phyloP scores from a whole-genome alignment of 2,797 vertebrate genomes.

The Cottoperca gobio region DNA sequence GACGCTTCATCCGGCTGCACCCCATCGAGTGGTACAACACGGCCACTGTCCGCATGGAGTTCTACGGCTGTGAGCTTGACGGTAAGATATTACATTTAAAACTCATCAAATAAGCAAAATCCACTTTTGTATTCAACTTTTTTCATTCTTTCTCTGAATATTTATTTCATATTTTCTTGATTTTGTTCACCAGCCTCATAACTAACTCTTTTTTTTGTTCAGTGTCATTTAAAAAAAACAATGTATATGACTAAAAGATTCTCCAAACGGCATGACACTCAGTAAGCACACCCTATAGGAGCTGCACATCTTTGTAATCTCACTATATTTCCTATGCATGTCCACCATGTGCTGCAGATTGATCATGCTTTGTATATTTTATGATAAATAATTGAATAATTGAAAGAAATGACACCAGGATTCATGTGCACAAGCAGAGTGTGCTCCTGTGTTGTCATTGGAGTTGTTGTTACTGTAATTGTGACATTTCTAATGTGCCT shows the following conservation, averaged over 20 bases:
- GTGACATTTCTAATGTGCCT: not conserved
- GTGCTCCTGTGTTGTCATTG: not conserved
- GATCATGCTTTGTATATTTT: not conserved
- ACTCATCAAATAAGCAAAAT: not conserved
- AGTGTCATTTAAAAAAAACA: too few species aligned
- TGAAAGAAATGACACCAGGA: not conserved
- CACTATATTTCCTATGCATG: not conserved
- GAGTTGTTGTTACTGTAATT: not conserved
- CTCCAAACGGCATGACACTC: not conserved
- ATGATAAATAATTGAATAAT: too few species aligned
- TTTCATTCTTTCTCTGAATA: too few species aligned
- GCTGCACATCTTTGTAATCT: not conserved
- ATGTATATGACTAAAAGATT: not conserved
- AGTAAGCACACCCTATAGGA: not conserved
- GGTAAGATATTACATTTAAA: constrained; percentile 81
- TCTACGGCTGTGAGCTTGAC: constrained; percentile 93
- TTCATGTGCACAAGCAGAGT: not conserved
- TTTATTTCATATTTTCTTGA: not conserved
- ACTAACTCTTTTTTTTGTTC: not conserved
- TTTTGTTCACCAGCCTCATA: not conserved
- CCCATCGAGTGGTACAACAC: constrained; percentile 84
- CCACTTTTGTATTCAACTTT: not conserved
- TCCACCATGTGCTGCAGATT: not conserved
- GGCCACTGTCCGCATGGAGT: constrained; percentile 93
- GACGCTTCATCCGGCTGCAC: constrained; percentile 90